Base-by-base conservation (phyloP, 1,140 invertebrate genomes). In the Brachionus asplanchnoidis region DNA sequence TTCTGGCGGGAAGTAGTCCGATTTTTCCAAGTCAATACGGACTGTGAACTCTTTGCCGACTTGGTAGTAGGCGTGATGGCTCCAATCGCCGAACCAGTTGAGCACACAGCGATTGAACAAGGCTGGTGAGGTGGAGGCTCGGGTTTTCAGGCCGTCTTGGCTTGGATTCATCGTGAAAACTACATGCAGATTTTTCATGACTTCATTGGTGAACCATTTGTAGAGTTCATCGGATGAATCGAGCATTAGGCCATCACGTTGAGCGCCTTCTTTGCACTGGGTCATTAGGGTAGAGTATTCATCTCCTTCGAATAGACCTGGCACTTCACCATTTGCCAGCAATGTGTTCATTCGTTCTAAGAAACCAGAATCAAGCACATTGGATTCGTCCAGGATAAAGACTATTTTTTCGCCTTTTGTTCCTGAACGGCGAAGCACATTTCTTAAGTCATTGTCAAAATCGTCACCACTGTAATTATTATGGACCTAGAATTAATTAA, bases 1-100 rank as follows among this genome's bases (percentile, higher is more conserved):
- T 40, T 82, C 79, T 11, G 79, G 79, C 17, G 79, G 26, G 14
- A 44, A 65, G 32, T 70, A 84, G 50, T 84, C 82, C 8, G 42
- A 50, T 84, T 60, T 70, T 65, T 84, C 84, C 12, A 84, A 42
- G 28, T 92, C 92, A 56, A 93, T 87, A 86, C 90, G 91, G 84
- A 87, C 88, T 56, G 92, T 92, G 85, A 93, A 92, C 86, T 93
- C 91, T 79, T 88, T 87, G 60, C 91, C 91, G 85, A 95, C 95
- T 91, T 98, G 96, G 92, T 95, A 99, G 7, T 99, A 91, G 1
- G 97, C 96, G 12, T 95, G 95, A 88, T 98, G 95, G 11, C 96
- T 97, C 98, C 98, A 99, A 91, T 99, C 98, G 1, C 98, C 98
- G 89, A 99, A 99, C 98, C 98, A 99, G 90, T 99, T 99, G 50